These are phyloP conservation scores for Acarapis woodi DNA, from an alignment of 1,140 invertebrate species.

Conservation along the genomic window DNA sequence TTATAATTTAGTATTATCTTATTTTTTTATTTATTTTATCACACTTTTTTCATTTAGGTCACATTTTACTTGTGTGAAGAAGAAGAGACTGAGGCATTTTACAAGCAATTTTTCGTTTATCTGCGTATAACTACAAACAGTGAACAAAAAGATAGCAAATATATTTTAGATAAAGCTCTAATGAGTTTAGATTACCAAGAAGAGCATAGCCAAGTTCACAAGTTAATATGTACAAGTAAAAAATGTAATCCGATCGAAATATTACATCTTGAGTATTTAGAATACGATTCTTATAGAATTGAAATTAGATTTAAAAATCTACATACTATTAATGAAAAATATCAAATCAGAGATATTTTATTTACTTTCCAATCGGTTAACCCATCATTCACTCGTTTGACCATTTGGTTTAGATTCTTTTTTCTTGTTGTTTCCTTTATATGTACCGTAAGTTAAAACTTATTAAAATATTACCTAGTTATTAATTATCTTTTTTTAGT, in stretches of 20 bases:
- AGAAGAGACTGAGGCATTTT: slow-evolving; percentile 9
- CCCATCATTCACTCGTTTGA: slow-evolving; percentile 73
- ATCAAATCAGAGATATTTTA: slow-evolving; percentile 6
- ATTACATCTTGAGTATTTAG: slow-evolving; percentile 6
- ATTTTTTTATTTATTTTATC: no score
- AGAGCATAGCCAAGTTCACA: slow-evolving; percentile 3
- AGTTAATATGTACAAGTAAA: slow-evolving; percentile 6
- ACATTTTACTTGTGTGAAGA: slow-evolving; percentile 9
- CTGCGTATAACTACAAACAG: slow-evolving; percentile 3
- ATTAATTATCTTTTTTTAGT: slow-evolving; percentile 26
- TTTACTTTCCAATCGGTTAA: slow-evolving; percentile 61
- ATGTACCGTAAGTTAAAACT: slow-evolving; percentile 39
- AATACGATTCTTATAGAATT: slow-evolving; percentile 6
- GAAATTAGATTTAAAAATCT: slow-evolving; percentile 5
- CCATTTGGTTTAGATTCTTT: slow-evolving; percentile 84
- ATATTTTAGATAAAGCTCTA: not conserved
- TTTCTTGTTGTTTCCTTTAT: slow-evolving; percentile 60
- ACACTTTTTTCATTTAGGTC: no score
- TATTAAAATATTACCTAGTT: slow-evolving; percentile 1
- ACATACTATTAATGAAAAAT: slow-evolving; percentile 8
- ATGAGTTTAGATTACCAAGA: not conserved
- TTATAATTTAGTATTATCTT: no score
- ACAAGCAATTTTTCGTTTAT: slow-evolving; percentile 6
- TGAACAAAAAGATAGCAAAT: not conserved
- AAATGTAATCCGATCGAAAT: slow-evolving; percentile 8